A percentile compares a stretch with the other conserved stretches of the same genome.
Conservation (phyloP, 2,888 invertebrate species). For the Ennomos quercinarius region DNA sequence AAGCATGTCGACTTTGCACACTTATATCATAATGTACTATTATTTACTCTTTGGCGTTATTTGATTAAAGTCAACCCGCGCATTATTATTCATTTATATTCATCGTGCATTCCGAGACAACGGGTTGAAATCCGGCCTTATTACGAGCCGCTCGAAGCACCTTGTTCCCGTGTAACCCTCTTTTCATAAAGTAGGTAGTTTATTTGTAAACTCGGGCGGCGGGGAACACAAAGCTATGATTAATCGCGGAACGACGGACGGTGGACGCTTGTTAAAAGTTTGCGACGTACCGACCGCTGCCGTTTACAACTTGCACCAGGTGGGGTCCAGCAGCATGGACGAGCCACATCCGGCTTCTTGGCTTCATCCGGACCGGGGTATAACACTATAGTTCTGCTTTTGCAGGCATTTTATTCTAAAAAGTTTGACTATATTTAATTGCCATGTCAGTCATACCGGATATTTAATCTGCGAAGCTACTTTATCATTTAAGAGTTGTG, state of each 20-base stretch:
- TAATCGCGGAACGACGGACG: slow-evolving; percentile 29
- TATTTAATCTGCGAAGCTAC: too few relatives aligned
- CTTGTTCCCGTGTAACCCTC: slow-evolving; percentile 11
- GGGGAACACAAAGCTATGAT: slow-evolving; percentile 36
- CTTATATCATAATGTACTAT: too few relatives aligned
- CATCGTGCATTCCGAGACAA: slow-evolving; percentile 15
- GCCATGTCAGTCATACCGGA: too few relatives aligned
- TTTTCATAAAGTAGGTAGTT: slow-evolving; percentile 27
- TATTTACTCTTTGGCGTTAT: too few relatives aligned
- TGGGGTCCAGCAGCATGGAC: slow-evolving; percentile 5
- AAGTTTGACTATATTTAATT: too few relatives aligned
- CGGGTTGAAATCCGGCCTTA: slow-evolving; percentile 13
- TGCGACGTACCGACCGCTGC: slow-evolving; percentile 30
- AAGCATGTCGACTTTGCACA: too few relatives aligned
- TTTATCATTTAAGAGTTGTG: too few relatives aligned
- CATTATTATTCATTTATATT: slow-evolving; percentile 21
- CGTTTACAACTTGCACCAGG: slow-evolving; percentile 39
- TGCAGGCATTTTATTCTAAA: too few relatives aligned
- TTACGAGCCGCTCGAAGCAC: slow-evolving; percentile 12
- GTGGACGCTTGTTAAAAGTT: slow-evolving; percentile 45
- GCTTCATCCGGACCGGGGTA: background rate
- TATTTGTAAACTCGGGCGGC: slow-evolving; percentile 25
- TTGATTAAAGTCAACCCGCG: slow-evolving; percentile 16
- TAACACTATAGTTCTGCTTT: too few relatives aligned
- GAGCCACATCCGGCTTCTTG: slow-evolving; percentile 9